Base-by-base conservation (phyloP, 2,888 invertebrate species). In the Cepaea hortensis region DNA sequence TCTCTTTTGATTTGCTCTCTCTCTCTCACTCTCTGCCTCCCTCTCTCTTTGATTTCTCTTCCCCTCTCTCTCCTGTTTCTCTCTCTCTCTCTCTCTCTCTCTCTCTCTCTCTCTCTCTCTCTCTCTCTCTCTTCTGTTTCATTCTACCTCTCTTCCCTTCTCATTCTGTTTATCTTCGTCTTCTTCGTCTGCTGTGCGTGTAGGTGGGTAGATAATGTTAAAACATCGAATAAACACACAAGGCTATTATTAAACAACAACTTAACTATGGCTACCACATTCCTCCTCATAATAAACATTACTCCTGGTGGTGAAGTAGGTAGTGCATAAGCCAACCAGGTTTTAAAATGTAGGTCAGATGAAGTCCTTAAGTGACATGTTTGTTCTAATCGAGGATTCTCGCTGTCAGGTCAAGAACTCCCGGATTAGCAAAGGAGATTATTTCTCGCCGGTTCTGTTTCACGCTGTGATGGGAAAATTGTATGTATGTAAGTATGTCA, bases 311-410 rank as follows among this genome's bases (percentile, higher is more conserved):
- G 80, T 18, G 65, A 46, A 80, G 4, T 3, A 62, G 46, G 9
- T 61, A 61, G 79, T 11, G 55, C 35, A 11, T 23, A n/a, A 46
- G 80, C 23, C 7, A 62, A 4, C 20, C 15, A 13, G 18, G 80
- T 65, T 65, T 62, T 65, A 62, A 62, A 35, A 35, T 80, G 65
- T 35, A 80, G 80, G 80, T 80, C 80, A 80, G 80, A 62, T 65
- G 80, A 62, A 35, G 35, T 18, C 35, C 35, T 65, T 46, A 62
- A 80, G 80, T 80, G 80, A 65, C 80, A 80, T 80, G 80, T 80
- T 80, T 80, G 62, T 18, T 50, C 65, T 80, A 80, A 80, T 80
- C 62, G 65, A 7, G 62, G 80, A 62, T 80, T 46, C 65, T 62
- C 65, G 62, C 80, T 80, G 80, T 80, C 80, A 80, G 62, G 4